Base-by-base conservation (phyloP, 2,797 vertebrate species). In the Diceros bicornis region DNA sequence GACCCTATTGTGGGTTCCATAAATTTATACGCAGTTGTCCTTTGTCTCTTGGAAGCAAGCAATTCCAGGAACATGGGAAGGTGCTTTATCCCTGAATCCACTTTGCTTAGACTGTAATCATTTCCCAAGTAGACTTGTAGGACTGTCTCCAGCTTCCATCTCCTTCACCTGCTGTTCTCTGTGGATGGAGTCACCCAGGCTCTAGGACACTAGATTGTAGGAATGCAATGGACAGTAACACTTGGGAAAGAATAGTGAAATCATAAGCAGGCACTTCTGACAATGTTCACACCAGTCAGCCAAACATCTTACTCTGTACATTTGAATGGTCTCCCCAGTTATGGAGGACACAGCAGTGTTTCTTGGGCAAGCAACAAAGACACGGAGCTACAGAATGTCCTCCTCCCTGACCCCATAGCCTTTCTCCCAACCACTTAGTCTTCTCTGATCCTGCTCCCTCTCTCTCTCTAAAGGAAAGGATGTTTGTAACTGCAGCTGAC, bases 251-350 rank as follows among this genome's bases (percentile, higher is more conserved):
- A 72, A 41, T 20, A 21, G 17, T 23, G 52, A 57, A 32, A 21
- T 41, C 4, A 8, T 29, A 7, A 41, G 59, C 17, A 17, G 20
- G 50, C 25, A 10, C 37, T 29, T 55, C 50, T 57, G 50, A 71
- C n/a, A 71, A 27, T 5, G 6, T 29, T 41, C n/a, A 55, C 12
- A 71, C 50, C 29, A 71, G 66, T 12, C 66, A 69, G 47, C 32
- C 20, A 41, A 37, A 20, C 1, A 7, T 12, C 21, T 13, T 18
- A 4, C 27, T 41, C 25, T 4, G 0, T n/a, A 20, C 50, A 29
- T 27, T 29, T 37, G 68, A 72, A 29, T 32, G 44, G 14, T 52
- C 50, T 52, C 13, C 14, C 14, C 13, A 16, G 50, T 52, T 13
- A 52, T 14, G 12, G 13, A 3, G 14, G 14, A 52, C 13, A 12